Evolutionary conservation across 2,888 invertebrate genomes (phyloP).

Genomic region (Phlogophora meticulosa): DNA sequence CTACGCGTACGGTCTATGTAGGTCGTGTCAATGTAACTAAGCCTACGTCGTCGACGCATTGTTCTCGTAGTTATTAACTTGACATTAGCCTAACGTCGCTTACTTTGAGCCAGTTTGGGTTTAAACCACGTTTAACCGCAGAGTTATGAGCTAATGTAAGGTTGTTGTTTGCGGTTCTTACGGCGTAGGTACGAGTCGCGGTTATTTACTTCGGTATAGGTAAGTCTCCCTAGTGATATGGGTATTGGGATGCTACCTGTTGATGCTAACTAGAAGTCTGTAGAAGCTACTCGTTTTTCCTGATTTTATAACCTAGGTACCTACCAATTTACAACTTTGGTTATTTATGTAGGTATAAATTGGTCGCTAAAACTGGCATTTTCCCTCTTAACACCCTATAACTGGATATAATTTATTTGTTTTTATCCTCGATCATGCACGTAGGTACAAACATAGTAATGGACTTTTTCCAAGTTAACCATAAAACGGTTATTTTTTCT

Average conservation of each 20-base stretch:
- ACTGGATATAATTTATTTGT: background rate
- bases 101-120: slow-evolving; percentile 14
- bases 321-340: background rate
- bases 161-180: slow-evolving; percentile 7
- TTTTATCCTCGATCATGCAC: slow-evolving; percentile 17
- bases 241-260: background rate
- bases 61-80: slow-evolving; percentile 27
- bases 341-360: background rate
- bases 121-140: slow-evolving; percentile 13
- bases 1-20: slow-evolving; percentile 38
- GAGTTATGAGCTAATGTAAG: background rate
- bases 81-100: slow-evolving; percentile 3
- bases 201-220: slow-evolving; percentile 6
- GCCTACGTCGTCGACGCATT: slow-evolving; percentile 22
- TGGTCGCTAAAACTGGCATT: background rate
- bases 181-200: background rate
- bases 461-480: background rate
- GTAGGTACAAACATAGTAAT: background rate
- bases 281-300: background rate
- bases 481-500: background rate
- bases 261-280: no score
- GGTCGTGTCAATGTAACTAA: slow-evolving; percentile 35
- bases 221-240: background rate
- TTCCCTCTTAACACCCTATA: background rate
- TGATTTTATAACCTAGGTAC: background rate